phyloP scores from a whole-genome alignment of 2,113 vertebrate genomes.

The Anolis carolinensis region DNA sequence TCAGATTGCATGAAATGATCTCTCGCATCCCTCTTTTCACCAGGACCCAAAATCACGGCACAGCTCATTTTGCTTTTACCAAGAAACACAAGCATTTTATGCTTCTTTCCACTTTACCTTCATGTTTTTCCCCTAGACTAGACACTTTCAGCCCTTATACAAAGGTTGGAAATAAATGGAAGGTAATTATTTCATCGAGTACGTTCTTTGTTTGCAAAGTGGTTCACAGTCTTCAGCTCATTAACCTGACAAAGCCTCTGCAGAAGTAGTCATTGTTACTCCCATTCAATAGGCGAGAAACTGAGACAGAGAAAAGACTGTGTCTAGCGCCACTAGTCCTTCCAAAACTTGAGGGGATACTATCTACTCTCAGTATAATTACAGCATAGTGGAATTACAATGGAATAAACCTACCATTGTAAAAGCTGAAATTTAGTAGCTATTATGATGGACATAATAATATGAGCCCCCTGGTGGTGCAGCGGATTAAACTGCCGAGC shows the following conservation, averaged over 20 bases:
- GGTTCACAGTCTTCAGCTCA: neutral
- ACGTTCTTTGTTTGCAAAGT: neutral
- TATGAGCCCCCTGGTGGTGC: too few relatives aligned
- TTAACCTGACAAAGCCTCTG: neutral
- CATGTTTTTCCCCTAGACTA: neutral
- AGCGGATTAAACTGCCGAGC: too few relatives aligned
- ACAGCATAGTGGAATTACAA: neutral
- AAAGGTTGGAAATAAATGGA: neutral
- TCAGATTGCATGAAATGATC: neutral
- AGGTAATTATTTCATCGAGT: neutral
- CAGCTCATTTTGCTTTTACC: neutral
- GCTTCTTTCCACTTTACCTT: neutral
- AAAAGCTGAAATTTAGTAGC: neutral
- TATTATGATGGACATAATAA: neutral
- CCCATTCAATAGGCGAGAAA: conserved; percentile 6
- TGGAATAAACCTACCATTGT: neutral
- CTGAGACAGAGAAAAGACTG: neutral
- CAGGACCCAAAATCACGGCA: neutral
- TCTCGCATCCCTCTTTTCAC: neutral
- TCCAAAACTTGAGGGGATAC: neutral
- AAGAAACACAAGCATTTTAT: neutral
- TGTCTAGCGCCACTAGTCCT: too few relatives aligned
- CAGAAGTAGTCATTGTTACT: neutral
- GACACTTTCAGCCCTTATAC: neutral
- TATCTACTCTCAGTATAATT: neutral